Conservation (phyloP, 2,113 vertebrate species). For the Uropsilus gracilis region DNA sequence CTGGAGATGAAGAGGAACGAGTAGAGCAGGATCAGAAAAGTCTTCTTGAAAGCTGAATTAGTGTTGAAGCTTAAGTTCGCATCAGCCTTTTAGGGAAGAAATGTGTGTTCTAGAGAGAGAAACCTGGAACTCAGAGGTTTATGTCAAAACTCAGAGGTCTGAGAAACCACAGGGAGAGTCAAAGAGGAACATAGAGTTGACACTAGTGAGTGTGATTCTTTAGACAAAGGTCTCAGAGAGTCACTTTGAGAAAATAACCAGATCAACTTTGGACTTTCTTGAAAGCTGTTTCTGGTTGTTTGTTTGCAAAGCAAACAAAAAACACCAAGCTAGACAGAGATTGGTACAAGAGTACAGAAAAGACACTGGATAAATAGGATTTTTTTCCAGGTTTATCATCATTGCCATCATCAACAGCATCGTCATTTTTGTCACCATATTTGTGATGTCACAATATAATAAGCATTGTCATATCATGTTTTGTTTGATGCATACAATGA, state of each 20-base stretch:
- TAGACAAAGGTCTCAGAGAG: neutral
- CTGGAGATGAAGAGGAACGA: neutral
- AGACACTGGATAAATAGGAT: neutral
- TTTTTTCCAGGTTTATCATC: neutral
- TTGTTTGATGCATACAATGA: neutral
- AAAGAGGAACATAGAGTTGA: neutral
- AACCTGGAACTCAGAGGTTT: too few relatives aligned
- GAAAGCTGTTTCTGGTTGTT: neutral
- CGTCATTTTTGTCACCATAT: too few relatives aligned
- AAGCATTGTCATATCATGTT: too few relatives aligned
- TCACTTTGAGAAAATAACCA: neutral
- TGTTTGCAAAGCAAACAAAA: neutral
- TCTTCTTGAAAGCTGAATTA: neutral
- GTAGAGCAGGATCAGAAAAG: neutral
- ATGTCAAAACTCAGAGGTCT: neutral
- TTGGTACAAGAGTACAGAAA: neutral
- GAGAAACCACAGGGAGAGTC: neutral
- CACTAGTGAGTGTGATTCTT: neutral
- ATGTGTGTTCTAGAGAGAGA: neutral
- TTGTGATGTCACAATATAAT: neutral
- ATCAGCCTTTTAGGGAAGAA: neutral
- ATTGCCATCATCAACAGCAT: neutral
- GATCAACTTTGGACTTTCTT: neutral
- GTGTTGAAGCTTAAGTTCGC: slow-evolving; percentile 14
- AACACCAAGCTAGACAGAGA: neutral